Evolutionary conservation across 2,797 vertebrate species (phyloP).

Genomic region (Myotis vivesi): DNA sequence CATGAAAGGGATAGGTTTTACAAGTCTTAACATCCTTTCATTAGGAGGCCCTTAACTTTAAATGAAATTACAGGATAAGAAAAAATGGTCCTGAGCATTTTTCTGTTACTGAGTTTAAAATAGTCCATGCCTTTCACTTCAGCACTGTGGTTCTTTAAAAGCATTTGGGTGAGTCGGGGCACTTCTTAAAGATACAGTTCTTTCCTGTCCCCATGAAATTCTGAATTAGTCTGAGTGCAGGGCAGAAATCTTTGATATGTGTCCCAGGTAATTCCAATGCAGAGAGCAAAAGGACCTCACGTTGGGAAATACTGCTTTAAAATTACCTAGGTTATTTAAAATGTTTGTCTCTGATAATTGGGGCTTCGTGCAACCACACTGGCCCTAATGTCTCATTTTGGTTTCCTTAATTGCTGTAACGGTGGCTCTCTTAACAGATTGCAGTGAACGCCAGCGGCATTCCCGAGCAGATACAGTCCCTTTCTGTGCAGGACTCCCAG

Average conservation of each 20-base stretch:
- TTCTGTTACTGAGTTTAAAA: background rate
- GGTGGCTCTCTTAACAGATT: slow-evolving; percentile 81
- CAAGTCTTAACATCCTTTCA: slow-evolving; percentile 20
- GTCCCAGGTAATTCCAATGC: background rate
- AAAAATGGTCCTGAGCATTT: background rate
- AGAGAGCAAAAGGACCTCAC: background rate
- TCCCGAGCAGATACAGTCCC: slow-evolving; percentile 87
- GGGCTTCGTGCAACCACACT: background rate
- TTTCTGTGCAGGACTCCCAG: slow-evolving; percentile 91
- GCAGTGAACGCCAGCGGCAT: slow-evolving; percentile 88
- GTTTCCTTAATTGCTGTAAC: background rate
- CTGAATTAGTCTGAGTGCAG: background rate
- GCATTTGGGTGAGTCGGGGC: too few species aligned
- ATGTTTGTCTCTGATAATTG: background rate
- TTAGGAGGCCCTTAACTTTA: background rate
- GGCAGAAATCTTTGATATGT: background rate
- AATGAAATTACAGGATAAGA: background rate
- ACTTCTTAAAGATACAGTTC: background rate
- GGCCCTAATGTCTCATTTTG: background rate
- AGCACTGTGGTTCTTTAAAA: background rate
- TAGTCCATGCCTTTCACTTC: background rate
- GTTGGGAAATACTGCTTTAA: background rate
- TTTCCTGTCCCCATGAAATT: background rate
- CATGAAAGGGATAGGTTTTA: background rate
- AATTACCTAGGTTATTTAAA: background rate